phyloP scores from a whole-genome alignment of 2,797 vertebrate species.

The Anguilla anguilla region DNA sequence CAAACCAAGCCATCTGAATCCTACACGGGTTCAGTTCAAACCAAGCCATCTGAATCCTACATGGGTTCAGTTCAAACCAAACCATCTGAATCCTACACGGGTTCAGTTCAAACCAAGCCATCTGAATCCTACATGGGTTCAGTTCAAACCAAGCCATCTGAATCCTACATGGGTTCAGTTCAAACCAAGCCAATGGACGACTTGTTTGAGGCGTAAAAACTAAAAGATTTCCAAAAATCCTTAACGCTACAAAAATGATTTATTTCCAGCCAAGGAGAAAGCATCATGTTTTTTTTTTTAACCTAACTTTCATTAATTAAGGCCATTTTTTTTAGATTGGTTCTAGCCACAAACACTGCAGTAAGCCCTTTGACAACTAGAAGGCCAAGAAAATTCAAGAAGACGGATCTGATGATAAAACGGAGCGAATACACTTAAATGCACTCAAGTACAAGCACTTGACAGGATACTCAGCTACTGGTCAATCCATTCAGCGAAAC shows the following conservation, averaged over 20 bases:
- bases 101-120: no score
- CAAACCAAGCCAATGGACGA: not conserved
- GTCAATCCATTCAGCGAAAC: not conserved
- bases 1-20: no score
- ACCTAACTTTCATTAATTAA: not conserved
- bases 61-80: no score
- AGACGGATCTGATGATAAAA: not conserved
- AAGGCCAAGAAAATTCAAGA: not conserved
- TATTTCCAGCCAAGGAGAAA: not conserved
- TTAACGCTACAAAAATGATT: not conserved
- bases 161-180: no score
- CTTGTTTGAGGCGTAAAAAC: not conserved
- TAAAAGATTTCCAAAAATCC: not conserved
- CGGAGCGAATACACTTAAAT: not conserved
- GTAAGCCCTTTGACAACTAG: not conserved
- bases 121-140: no score
- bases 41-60: no score
- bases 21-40: no score
- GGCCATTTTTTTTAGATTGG: not conserved
- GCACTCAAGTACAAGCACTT: not conserved
- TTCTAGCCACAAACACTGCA: not conserved
- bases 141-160: no score
- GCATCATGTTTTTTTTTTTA: no score
- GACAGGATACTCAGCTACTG: not conserved
- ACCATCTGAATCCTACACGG: no score